Conservation (phyloP, 2,797 vertebrate species). For the Masticophis lateralis region DNA sequence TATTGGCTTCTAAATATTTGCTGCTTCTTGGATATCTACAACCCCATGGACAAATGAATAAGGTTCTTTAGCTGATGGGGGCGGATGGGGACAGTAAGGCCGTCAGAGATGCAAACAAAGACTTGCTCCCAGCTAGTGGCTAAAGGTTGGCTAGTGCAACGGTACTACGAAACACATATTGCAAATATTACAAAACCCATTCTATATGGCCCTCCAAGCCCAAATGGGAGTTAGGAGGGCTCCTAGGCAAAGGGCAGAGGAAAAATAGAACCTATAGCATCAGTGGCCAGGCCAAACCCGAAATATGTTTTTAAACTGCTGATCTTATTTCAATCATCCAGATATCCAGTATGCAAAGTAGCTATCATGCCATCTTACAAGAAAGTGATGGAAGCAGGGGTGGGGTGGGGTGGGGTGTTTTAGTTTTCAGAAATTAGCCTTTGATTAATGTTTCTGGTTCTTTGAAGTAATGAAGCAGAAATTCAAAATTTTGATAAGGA, state of each 20-base stretch:
- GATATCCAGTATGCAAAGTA: background rate
- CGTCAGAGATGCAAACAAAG: background rate
- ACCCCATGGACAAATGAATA: background rate
- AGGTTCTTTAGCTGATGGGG: background rate
- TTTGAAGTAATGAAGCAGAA: background rate
- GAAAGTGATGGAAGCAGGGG: background rate
- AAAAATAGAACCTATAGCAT: background rate
- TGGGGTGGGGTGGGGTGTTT: rapidly evolving
- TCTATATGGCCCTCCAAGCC: background rate
- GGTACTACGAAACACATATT: background rate
- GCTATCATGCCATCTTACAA: background rate
- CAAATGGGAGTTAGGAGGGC: background rate
- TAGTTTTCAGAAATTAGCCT: background rate
- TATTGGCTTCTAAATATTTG: background rate
- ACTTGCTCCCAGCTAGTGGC: background rate
- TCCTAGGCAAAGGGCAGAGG: background rate
- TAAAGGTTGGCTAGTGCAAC: background rate
- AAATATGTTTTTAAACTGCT: background rate
- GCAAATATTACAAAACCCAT: background rate
- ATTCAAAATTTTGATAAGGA: background rate
- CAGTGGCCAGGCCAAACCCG: background rate
- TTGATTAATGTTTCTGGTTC: background rate
- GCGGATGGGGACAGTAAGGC: background rate
- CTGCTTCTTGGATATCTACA: background rate
- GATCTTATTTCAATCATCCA: background rate